Percentiles rank a stretch among this genome's conserved stretches.
Conservation (phyloP, 1,140 invertebrate genomes). For the Zaprionus tsacasi region DNA sequence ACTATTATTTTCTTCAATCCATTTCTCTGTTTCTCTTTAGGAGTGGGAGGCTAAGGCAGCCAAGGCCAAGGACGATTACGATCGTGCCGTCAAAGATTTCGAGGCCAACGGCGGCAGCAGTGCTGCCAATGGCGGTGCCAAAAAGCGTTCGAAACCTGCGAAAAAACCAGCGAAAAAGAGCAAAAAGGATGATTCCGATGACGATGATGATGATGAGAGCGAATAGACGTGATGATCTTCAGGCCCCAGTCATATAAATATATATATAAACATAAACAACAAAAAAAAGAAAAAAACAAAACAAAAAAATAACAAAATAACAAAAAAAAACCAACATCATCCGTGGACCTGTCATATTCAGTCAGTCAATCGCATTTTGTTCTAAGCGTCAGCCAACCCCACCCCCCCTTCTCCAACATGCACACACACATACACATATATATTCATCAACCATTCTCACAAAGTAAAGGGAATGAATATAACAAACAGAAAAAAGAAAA, state of each 20-base stretch:
- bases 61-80: conserved; percentile 94
- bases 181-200: conserved; percentile 85
- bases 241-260: conserved; percentile 46
- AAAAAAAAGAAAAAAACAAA: background rate
- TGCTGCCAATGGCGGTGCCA: conserved; percentile 84
- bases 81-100: conserved; percentile 94
- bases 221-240: conserved; percentile 53
- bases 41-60: conserved; percentile 95
- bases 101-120: conserved; percentile 88
- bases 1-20: background rate
- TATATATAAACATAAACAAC: conserved; percentile 10
- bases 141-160: conserved; percentile 82
- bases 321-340: conserved; percentile 13
- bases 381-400: conserved; percentile 10
- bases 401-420: conserved; percentile 6
- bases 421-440: conserved; percentile 27
- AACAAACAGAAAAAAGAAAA: background rate
- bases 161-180: conserved; percentile 84
- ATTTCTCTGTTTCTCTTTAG: conserved; percentile 83
- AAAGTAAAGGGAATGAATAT: conserved; percentile 6
- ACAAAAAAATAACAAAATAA: background rate
- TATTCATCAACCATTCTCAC: conserved; percentile 13
- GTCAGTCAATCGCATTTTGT: conserved; percentile 46
- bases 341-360: conserved; percentile 25
- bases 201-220: conserved; percentile 82